phyloP scores from a whole-genome alignment of 2,113 vertebrate species.

The Ranitomeya imitator region DNA sequence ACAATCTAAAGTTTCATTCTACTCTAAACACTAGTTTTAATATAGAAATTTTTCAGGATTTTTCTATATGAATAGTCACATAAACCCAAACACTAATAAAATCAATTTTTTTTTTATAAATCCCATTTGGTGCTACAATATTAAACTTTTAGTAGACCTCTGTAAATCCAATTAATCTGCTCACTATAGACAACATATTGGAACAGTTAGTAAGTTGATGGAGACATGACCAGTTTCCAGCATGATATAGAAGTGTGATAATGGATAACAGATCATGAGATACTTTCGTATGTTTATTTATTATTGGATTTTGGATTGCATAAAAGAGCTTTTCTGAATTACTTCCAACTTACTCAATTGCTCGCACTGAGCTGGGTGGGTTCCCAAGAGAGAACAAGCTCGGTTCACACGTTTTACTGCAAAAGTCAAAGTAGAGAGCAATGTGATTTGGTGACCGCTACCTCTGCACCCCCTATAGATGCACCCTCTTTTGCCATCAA shows the following conservation, averaged over 20 bases:
- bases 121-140: neutral
- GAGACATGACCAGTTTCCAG: neutral
- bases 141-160: neutral
- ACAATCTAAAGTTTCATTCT: no score
- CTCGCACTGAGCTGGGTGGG: neutral
- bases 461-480: no score
- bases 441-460: neutral
- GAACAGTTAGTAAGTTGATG: neutral
- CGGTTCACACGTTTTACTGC: neutral
- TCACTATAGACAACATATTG: neutral
- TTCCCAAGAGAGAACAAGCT: neutral
- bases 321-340: slow-evolving; percentile 4
- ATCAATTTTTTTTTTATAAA: neutral
- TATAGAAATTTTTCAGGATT: no score
- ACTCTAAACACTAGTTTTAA: no score
- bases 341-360: neutral
- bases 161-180: neutral
- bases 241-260: neutral
- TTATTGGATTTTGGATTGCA: slow-evolving; percentile 10
- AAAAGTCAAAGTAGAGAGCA: neutral
- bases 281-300: neutral
- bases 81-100: neutral
- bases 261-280: slow-evolving; percentile 3
- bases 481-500: no score
- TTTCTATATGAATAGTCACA: no score